Evolutionary conservation across 2,113 vertebrate genomes (phyloP), one percentile per base, ranked within the genome.

Genomic region (Chiloscyllium plagiosum): DNA sequence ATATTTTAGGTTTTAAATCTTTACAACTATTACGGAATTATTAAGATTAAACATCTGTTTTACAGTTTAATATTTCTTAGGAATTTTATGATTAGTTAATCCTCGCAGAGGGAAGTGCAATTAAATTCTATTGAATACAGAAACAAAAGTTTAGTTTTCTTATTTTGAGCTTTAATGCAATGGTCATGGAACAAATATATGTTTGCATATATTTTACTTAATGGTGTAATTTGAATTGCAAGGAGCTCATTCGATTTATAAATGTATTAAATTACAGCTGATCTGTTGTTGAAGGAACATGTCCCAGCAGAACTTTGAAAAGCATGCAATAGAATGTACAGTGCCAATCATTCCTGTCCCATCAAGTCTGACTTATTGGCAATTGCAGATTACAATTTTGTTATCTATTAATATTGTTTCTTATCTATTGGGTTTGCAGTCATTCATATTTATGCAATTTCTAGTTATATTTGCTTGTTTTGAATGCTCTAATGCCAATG

Each of bases 51-150:
- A 70, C 50, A 13, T 70, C 68, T 72, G 37, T 29, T 29, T 15
- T 93, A 37, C 56, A 61, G 56, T 61, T 61, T 37, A 5, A n/a
- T 29, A 93, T 93, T 93, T 24, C 61, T 93, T n/a, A 66, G 33
- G 89, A 94, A 94, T 94, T 93, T 50, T 70, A 69, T 72, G 68
- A 10, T 22, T 22, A 95, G 42, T 50, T 50, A 70, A 72, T 95
- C 66, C 24, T 95, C 26, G 2, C 22, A 50, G 68, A 68, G 13
- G 50, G 12, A 93, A 93, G 37, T 37, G 37, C 19, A 66, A 68
- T 66, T 93, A 37, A 19, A 66, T 66, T 93, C 61, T n/a, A 19
- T 61, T 92, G 89, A 65, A 65, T 92, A 37, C 56, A 66, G 33
- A 17, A 93, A 65, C 13, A 42, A 24, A 90, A 22, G 3, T 56